Conservation (phyloP, 2,797 vertebrate species). For the Paedocypris micromegethes region DNA sequence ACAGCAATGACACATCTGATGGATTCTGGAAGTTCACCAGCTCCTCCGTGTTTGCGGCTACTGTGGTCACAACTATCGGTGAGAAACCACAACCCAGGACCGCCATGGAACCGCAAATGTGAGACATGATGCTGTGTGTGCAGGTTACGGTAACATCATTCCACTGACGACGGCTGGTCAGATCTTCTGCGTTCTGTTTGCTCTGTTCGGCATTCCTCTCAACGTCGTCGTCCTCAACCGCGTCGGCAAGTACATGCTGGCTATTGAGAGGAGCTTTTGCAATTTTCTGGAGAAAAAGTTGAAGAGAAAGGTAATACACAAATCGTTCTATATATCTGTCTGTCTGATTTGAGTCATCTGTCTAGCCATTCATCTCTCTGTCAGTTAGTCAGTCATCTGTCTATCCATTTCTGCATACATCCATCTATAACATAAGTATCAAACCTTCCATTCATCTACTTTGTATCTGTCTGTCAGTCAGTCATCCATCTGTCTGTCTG, state of each 20-base stretch:
- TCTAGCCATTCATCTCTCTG: too few relatives aligned
- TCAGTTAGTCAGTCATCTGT: too few relatives aligned
- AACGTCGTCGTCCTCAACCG: conserved; percentile 83
- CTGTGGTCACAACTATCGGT: conserved; percentile 77
- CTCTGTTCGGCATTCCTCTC: conserved; percentile 85
- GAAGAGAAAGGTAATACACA: conserved; percentile 66
- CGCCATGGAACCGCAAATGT: too few relatives aligned
- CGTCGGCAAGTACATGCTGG: conserved; percentile 83
- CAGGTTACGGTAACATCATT: conserved; percentile 83
- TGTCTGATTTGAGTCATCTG: too few relatives aligned
- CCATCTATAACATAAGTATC: too few relatives aligned
- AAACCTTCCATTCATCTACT: too few relatives aligned
- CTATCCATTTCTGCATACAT: too few relatives aligned
- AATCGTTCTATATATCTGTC: too few relatives aligned
- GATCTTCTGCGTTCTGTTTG: conserved; percentile 88
- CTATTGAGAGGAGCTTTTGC: conserved; percentile 68
- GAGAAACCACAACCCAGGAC: conserved; percentile 11
- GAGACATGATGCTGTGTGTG: background rate
- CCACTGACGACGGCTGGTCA: conserved; percentile 73
- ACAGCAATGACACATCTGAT: conserved; percentile 51
- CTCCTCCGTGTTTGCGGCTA: conserved; percentile 73
- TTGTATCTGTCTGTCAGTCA: too few relatives aligned
- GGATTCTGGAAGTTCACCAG: conserved; percentile 70
- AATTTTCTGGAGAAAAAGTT: conserved; percentile 61
- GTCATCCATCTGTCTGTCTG: too few relatives aligned